These are phyloP conservation scores for Thunnus albacares DNA, from an alignment of 2,797 vertebrate species.

Conservation along the genomic window DNA sequence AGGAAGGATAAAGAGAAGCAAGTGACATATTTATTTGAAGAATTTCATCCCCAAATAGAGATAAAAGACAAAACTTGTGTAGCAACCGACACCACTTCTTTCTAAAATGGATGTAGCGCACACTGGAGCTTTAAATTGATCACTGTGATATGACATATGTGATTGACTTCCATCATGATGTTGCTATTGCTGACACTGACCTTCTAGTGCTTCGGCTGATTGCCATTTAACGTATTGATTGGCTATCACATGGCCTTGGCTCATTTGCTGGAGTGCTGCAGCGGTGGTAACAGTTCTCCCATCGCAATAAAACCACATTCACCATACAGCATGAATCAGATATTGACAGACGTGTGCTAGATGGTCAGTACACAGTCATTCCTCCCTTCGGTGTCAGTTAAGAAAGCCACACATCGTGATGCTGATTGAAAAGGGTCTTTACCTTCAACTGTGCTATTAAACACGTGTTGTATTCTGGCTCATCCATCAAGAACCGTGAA, in stretches of 20 bases:
- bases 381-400: not conserved
- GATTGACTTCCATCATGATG: conserved; percentile 15
- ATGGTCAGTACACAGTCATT: too few species aligned
- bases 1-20: not conserved
- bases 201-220: not conserved
- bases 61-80: too few species aligned
- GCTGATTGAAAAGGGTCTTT: not conserved
- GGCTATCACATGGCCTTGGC: not conserved
- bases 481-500: not conserved
- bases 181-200: conserved; percentile 15
- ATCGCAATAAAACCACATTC: conserved; percentile 5
- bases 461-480: not conserved
- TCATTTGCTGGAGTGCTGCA: conserved; percentile 13
- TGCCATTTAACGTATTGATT: conserved; percentile 33
- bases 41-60: not conserved
- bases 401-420: not conserved
- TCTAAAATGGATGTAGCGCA: not conserved
- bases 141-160: too few species aligned
- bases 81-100: not conserved
- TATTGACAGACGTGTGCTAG: not conserved
- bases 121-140: not conserved
- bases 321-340: not conserved
- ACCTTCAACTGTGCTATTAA: not conserved
- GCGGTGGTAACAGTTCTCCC: not conserved
- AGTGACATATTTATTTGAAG: not conserved